These are phyloP conservation scores for Leptopilina boulardi DNA, from an alignment of 1,140 invertebrate species.

Conservation along the genomic window DNA sequence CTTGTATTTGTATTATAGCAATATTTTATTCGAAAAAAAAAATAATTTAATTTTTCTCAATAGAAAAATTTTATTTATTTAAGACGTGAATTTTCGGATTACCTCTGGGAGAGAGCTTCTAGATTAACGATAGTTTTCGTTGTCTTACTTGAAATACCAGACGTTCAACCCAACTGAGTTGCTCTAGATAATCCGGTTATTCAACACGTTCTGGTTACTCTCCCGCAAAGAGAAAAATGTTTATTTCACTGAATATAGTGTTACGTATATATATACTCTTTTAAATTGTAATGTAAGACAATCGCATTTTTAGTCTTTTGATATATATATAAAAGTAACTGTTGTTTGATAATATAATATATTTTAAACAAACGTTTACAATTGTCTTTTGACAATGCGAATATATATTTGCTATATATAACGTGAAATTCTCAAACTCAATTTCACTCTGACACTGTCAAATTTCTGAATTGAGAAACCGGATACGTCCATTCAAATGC, in stretches of 20 bases:
- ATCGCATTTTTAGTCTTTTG: neutral
- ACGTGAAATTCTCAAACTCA: neutral
- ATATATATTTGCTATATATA: neutral
- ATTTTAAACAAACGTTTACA: too few species aligned
- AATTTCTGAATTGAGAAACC: constrained; percentile 26
- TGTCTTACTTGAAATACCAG: constrained; percentile 32
- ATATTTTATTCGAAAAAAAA: neutral
- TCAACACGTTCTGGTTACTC: neutral
- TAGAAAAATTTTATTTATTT: too few species aligned
- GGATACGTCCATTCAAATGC: constrained; percentile 10
- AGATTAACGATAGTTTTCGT: constrained; percentile 18
- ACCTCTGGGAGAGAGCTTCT: neutral
- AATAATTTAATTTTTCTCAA: too few species aligned
- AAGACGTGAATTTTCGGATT: neutral
- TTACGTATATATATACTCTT: too few species aligned
- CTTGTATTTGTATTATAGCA: neutral
- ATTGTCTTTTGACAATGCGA: too few species aligned
- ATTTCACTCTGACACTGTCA: neutral
- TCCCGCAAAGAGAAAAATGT: neutral
- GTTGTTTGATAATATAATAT: constrained; percentile 2
- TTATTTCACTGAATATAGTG: constrained; percentile 4
- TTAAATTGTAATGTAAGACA: constrained; percentile 7
- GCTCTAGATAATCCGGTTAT: constrained; percentile 28
- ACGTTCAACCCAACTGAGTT: constrained; percentile 14
- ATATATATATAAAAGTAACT: neutral